Evolutionary conservation across 2,113 vertebrate genomes (phyloP), one percentile per base, ranked within the genome.

Genomic region (Hemichromis elongatus): DNA sequence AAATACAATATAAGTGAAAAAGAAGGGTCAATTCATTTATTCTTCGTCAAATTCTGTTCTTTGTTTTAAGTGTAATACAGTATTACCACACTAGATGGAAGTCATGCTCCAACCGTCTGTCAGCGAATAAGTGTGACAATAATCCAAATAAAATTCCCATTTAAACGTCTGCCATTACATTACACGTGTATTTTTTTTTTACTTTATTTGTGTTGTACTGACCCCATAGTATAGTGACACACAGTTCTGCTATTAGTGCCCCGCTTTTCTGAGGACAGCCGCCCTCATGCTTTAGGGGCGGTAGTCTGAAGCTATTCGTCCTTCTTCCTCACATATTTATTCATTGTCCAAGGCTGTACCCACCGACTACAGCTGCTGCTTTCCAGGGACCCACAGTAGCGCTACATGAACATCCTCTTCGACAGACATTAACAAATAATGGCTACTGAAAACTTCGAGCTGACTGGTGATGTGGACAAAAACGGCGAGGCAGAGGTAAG

Each of bases 401-500:
- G 54, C 66, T 18, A 11, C 55, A 56, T 2, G 40, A 86, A 2
- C 11, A 5, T 19, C n/a, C 7, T 16, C 2, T 14, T 14, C 37
- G 2, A 24, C 13, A 42, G n/a, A n/a, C 21, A 10, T 7, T 35
- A 1, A 56, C 13, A 73, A 59, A 37, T 10, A 35, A 83, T 96
- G 96, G 88, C 92, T 4, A 57, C 90, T 14, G 96, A 95, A 28
- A 45, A 59, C 59, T 47, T 96, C 19, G 95, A 95, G 70, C 91
- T 96, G 92, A 95, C 95, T 89, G 94, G 94, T 11, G 90, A 78
- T 79, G 86, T 85, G n/a, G 92, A 88, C 63, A 59, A 75, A 59
- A 63, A 79, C 54, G 83, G 85, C 10, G 91, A 86, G 3, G n/a
- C 26, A 30, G 94, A 93, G 95, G 96, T 96, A 84, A 93, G 68